Conservation (phyloP, 2,797 vertebrate genomes). For the Gallirallus australis region DNA sequence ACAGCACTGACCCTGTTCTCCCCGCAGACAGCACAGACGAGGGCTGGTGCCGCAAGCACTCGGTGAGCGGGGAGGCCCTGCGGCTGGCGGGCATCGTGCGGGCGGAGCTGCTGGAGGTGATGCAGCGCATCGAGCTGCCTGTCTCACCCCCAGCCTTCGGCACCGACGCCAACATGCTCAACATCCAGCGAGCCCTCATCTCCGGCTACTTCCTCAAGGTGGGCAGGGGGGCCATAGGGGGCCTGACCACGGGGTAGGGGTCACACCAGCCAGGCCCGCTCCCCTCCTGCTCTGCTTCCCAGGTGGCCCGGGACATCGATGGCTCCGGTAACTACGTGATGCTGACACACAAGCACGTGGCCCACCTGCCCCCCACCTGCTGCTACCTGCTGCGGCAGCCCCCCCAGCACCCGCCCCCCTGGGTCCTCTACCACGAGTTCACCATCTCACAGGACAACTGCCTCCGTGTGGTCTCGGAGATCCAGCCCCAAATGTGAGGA, state of each 20-base stretch:
- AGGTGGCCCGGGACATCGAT: conserved; percentile 95
- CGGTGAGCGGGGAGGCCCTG: conserved; percentile 82
- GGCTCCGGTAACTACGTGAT: conserved; percentile 95
- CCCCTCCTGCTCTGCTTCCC: not conserved
- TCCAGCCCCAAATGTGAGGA: conserved; percentile 93
- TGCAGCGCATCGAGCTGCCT: conserved; percentile 93
- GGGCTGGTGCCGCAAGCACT: conserved; percentile 89
- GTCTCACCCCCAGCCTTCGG: conserved; percentile 91
- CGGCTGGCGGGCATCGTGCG: conserved; percentile 87
- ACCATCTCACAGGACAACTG: conserved; percentile 95
- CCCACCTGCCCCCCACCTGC: conserved; percentile 88
- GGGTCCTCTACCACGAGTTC: conserved; percentile 95
- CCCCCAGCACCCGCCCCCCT: conserved; percentile 81
- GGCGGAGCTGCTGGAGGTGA: conserved; percentile 89
- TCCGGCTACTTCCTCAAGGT: conserved; percentile 94
- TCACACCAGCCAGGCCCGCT: fast-evolving
- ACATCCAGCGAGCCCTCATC: conserved; percentile 91
- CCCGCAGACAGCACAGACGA: conserved; percentile 86
- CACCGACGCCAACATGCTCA: conserved; percentile 87
- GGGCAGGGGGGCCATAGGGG: fast-evolving
- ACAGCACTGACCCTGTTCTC: not conserved
- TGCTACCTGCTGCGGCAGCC: conserved; percentile 87
- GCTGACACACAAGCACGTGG: conserved; percentile 93
- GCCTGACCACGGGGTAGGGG: fast-evolving
- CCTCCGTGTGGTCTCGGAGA: conserved; percentile 89